Evolutionary conservation across 1,140 invertebrate genomes (phyloP).

Genomic region (Rhopalosiphum padi): DNA sequence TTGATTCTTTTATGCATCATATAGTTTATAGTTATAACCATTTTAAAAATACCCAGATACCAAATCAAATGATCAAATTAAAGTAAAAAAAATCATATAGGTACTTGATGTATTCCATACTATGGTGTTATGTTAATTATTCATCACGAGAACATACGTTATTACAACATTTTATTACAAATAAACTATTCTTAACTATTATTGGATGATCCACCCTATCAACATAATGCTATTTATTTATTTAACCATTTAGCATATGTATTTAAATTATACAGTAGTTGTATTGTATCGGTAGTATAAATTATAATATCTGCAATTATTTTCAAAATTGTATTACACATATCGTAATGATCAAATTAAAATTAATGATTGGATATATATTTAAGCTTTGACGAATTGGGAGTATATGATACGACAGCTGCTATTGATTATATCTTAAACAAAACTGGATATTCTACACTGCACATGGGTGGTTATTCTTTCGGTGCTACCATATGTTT

Average conservation of each 20-base stretch:
- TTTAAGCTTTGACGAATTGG: slow-evolving; percentile 68
- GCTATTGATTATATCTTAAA: slow-evolving; percentile 68
- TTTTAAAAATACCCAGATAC: neutral
- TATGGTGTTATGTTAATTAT: neutral
- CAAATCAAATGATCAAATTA: neutral
- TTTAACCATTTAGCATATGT: neutral
- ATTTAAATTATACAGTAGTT: neutral
- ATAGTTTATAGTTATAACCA: neutral
- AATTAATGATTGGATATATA: neutral
- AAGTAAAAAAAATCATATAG: neutral
- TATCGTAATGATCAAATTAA: neutral
- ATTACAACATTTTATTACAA: neutral
- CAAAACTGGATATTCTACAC: slow-evolving; percentile 61
- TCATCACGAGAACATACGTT: neutral
- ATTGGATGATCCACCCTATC: neutral
- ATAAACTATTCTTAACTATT: neutral
- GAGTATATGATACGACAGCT: slow-evolving; percentile 69
- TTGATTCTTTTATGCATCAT: neutral
- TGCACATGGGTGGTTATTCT: slow-evolving; percentile 71
- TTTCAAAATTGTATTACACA: neutral
- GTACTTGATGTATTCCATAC: neutral
- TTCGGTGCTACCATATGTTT: slow-evolving; percentile 72
- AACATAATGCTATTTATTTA: neutral
- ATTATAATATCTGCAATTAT: neutral
- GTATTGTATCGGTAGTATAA: neutral